Conservation (phyloP, 2,113 vertebrate genomes). For the Trichechus manatus region DNA sequence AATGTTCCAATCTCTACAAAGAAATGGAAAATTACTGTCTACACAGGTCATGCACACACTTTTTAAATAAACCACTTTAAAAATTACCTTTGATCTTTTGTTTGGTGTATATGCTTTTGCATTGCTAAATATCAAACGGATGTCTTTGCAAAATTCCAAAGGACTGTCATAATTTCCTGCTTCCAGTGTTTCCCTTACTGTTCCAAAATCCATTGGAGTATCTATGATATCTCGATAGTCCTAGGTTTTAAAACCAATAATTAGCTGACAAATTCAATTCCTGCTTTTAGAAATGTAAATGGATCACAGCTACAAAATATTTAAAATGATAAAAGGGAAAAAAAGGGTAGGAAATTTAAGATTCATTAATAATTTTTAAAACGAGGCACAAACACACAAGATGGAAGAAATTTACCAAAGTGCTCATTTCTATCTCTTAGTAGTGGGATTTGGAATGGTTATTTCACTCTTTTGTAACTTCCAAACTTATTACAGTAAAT, state of each 20-base stretch:
- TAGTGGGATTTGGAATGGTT: not conserved
- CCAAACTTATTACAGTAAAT: not conserved
- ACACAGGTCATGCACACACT: not conserved
- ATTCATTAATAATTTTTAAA: not conserved
- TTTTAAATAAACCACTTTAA: constrained; percentile 38
- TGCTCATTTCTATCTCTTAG: not conserved
- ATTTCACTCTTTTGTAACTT: not conserved
- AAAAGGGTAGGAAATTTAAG: not conserved
- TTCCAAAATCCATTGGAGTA: constrained; percentile 97
- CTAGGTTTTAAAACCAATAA: constrained; percentile 85
- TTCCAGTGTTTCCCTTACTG: constrained; percentile 92
- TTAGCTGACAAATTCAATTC: constrained; percentile 51
- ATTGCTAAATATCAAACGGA: constrained; percentile 96
- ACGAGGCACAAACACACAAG: not conserved
- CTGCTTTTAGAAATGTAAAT: constrained; percentile 20
- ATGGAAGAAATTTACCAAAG: not conserved
- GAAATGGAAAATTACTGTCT: not conserved
- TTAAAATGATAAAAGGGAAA: not conserved
- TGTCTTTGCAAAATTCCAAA: constrained; percentile 96
- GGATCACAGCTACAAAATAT: constrained; percentile 2
- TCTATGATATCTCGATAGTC: constrained; percentile 96
- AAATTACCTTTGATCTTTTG: constrained; percentile 96
- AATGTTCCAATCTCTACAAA: not conserved
- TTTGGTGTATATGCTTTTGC: constrained; percentile 98
- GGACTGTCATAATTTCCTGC: constrained; percentile 95